Base-by-base conservation (phyloP, 2,888 invertebrate species). In the Eumerus sabulonum region DNA sequence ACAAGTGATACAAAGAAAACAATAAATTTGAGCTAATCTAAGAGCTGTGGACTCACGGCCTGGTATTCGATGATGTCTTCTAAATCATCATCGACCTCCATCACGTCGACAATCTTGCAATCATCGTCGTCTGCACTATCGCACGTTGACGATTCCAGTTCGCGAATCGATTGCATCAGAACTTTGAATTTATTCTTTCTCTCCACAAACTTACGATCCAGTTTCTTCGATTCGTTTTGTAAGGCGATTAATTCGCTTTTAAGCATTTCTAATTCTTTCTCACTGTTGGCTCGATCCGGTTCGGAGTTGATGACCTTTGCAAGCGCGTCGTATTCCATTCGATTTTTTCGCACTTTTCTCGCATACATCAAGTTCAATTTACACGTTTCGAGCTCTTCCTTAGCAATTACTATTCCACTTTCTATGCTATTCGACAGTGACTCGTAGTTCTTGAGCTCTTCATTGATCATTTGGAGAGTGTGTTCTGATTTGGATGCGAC, bases 161-260 rank as follows among this genome's bases (percentile, higher is more conserved):
- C 94, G 87, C 95, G 94, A 83, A 96, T 94, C 7, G 96, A 94
- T 12, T 94, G 93, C 64, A 96, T 93, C 45, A 97, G 88, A 12
- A 96, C 95, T 88, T 95, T 93, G 84, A 97, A 96, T 85, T 96
- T 95, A 89, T 96, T 96, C 83, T 94, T 92, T 73, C 96, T 90
- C 85, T 94, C 90, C 76, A 94, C 93, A 76, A 97, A 89, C 86
- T 94, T 93, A 48, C 92, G 91, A 84, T 95, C 94, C 57, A 95
- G 86, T 76, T 92, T 91, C 66, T 92, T 92, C 82, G 93, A 93
- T 54, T 93, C 92, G 56, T 92, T 91, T 88, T 93, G 91, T 67
- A 96, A 89, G 73, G 90, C 90, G 19, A 91, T 90, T 17, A 96
- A 89, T 85, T 96, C 95, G 11, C 92, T 91, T 85, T 93, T 93